Evolutionary conservation across 2,113 vertebrate genomes (phyloP), one percentile per base, ranked within the genome.

Genomic region (Nothobranchius kuhntae): DNA sequence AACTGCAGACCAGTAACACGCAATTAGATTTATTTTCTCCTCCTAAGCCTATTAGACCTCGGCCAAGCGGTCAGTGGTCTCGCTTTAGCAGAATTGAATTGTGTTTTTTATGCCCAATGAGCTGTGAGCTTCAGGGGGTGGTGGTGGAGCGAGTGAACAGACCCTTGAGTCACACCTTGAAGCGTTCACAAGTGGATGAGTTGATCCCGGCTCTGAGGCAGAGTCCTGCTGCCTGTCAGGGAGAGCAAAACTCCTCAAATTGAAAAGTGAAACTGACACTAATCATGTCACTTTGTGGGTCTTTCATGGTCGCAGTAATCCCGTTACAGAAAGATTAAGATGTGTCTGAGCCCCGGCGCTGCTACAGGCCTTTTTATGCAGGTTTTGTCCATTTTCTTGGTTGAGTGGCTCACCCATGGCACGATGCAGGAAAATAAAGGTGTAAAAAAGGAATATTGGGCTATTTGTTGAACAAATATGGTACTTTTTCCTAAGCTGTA

Each of bases 291-390:
- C 80, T 92, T 86, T 89, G 71, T 75, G 80, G 73, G 75, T 80
- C 88, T 91, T 94, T 95, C 91, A 86, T 75, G 79, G 81, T 82
- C 70, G 13, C 66, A 80, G 68, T 96, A 96, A 97, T 96, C 96
- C 93, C 91, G 93, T 98, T 95, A 95, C 59, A 67, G 80, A 82
- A 92, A 92, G 93, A 95, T 95, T 93, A 95, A 96, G 95, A 95
- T 89, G 90, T 94, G 89, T 89, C 92, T 1, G 42, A 73, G 58
- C 51, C 36, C 89, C 88, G 70, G 58, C 53, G 90, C 15, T 61
- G 89, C 92, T 85, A 84, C 89, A 89, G 84, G 83, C 89, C 89
- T 86, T 85, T 89, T 80, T 86, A 14, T 82, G 38, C 73, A 61
- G 81, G 83, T 81, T 91, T 92, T 74, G 81, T 82, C 78, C 80